Evolutionary conservation across 2,888 invertebrate genomes (phyloP).

Genomic region (Ectobius pallidus): DNA sequence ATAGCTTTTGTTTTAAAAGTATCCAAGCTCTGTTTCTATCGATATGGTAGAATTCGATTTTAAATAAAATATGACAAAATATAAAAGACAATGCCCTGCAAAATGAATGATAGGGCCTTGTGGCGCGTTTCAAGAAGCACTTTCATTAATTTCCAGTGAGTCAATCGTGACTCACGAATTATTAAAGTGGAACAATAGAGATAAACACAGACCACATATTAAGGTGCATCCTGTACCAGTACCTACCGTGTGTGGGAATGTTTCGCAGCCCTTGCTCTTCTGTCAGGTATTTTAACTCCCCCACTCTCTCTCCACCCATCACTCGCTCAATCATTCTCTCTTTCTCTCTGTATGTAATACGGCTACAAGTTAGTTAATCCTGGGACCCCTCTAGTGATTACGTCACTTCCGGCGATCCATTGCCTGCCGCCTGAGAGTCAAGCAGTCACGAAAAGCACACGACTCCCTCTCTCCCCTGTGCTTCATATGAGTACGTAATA

Average conservation of each 20-base stretch:
- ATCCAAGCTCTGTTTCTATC: too few species aligned
- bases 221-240: conserved; percentile 7
- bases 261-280: neutral
- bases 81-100: too few species aligned
- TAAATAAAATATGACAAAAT: too few species aligned
- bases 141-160: too few species aligned
- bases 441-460: conserved; percentile 29
- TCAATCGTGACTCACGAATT: conserved; percentile 3
- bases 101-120: too few species aligned
- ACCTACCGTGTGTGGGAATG: conserved; percentile 29
- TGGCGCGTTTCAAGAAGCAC: too few species aligned
- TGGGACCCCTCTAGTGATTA: conserved; percentile 32
- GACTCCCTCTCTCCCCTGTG: neutral
- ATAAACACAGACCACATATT: neutral
- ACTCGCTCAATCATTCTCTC: too few species aligned
- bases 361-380: conserved; percentile 35
- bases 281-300: conserved; percentile 19
- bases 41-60: too few species aligned
- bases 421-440: conserved; percentile 15
- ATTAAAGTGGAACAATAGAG: neutral
- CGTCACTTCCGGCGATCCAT: conserved; percentile 33
- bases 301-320: neutral
- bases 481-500: too few species aligned
- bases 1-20: too few species aligned
- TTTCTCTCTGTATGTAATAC: conserved; percentile 25